These are phyloP conservation scores for Decapterus maruadsi DNA, from an alignment of 2,797 vertebrate genomes.

Conservation along the genomic window DNA sequence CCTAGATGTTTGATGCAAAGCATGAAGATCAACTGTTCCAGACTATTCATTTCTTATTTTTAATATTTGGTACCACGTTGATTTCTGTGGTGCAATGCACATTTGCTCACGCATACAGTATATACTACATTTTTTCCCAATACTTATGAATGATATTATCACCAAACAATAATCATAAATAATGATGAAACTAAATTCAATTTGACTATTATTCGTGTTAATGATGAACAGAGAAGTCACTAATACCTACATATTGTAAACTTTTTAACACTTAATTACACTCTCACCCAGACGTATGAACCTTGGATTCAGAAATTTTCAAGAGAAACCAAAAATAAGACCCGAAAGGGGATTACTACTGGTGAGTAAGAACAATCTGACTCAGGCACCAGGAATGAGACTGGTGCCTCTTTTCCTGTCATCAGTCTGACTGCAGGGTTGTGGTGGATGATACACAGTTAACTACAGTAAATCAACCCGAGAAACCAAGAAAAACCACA, in stretches of 20 bases:
- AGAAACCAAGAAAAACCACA: conserved; percentile 48
- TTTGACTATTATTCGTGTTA: too few relatives aligned
- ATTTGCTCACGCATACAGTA: too few relatives aligned
- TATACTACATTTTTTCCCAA: too few relatives aligned
- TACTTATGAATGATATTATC: too few relatives aligned
- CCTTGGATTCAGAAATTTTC: conserved; percentile 1
- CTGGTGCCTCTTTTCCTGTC: conserved; percentile 41
- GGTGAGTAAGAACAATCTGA: conserved; percentile 41
- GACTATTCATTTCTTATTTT: too few relatives aligned
- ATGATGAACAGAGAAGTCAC: background rate
- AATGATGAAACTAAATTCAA: too few relatives aligned
- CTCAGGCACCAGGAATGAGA: conserved; percentile 40
- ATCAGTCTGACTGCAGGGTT: conserved; percentile 52
- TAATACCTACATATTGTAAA: background rate
- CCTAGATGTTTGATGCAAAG: too few relatives aligned
- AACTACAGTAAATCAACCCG: conserved; percentile 41
- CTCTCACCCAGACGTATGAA: background rate
- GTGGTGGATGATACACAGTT: conserved; percentile 50
- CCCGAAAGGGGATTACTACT: conserved; percentile 30
- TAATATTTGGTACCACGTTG: too few relatives aligned
- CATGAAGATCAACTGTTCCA: too few relatives aligned
- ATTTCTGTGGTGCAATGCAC: too few relatives aligned
- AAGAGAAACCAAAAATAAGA: conserved; percentile 37
- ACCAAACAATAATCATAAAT: too few relatives aligned
- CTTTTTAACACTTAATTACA: background rate